These are phyloP conservation scores for Andrena fulva DNA, from an alignment of 2,888 invertebrate species.

Conservation along the genomic window DNA sequence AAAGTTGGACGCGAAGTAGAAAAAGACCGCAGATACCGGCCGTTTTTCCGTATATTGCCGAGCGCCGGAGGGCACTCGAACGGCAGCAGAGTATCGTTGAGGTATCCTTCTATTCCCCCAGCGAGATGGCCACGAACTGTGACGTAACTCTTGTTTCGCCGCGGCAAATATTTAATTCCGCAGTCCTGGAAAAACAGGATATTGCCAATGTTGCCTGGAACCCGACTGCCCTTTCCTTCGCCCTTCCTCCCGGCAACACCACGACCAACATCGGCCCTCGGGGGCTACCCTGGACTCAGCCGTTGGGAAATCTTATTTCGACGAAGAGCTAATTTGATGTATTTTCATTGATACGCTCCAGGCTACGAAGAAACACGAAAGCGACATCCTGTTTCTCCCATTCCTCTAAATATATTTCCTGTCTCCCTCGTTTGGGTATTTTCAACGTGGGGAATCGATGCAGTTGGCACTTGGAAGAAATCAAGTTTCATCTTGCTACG, in stretches of 20 bases:
- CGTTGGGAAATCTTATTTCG: constrained; percentile 82
- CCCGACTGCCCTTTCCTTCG: constrained; percentile 38
- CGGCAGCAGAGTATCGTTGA: constrained; percentile 62
- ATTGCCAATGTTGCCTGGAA: constrained; percentile 74
- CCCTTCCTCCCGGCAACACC: constrained; percentile 31
- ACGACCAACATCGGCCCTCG: constrained; percentile 44
- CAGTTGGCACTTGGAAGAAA: background rate
- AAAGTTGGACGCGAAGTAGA: constrained; percentile 32
- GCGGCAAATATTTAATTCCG: constrained; percentile 81
- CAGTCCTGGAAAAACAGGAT: constrained; percentile 77
- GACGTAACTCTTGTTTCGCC: constrained; percentile 73
- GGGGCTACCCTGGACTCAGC: constrained; percentile 62
- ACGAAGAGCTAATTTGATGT: constrained; percentile 78
- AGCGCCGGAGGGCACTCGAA: constrained; percentile 58
- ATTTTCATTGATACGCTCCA: constrained; percentile 76
- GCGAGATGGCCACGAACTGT: constrained; percentile 63
- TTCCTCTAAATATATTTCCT: constrained; percentile 22
- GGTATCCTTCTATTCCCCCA: constrained; percentile 66
- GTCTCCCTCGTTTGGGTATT: background rate
- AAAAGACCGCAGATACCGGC: constrained; percentile 51
- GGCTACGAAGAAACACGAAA: constrained; percentile 60
- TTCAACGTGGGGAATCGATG: background rate
- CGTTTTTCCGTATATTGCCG: constrained; percentile 62
- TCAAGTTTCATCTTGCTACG: background rate
- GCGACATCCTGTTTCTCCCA: constrained; percentile 12